Percentiles rank a stretch among this genome's conserved stretches.
phyloP scores from a whole-genome alignment of 1,140 invertebrate species.

The Drosophila jambulina region DNA sequence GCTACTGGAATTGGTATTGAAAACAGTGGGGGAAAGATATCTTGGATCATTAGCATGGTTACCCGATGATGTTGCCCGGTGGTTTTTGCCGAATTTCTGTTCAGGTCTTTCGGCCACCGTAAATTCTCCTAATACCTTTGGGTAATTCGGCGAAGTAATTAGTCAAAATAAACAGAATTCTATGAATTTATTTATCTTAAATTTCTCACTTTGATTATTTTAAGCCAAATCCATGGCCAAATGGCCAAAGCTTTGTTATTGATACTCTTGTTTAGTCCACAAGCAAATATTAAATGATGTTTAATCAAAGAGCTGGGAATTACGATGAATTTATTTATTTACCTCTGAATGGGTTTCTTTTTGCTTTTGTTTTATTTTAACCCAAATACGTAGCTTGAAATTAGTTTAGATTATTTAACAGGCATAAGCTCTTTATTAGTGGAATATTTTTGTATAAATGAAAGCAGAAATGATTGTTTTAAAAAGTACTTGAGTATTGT shows the following conservation, averaged over 20 bases:
- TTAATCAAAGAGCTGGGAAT: background rate
- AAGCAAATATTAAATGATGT: slow-evolving; percentile 4
- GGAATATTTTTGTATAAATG: background rate
- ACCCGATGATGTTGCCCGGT: slow-evolving; percentile 34
- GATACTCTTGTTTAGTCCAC: background rate
- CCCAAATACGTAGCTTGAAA: background rate
- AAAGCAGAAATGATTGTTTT: background rate
- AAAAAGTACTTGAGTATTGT: background rate
- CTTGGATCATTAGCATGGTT: slow-evolving; percentile 47
- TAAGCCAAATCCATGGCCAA: background rate
- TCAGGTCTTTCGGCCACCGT: background rate
- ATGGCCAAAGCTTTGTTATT: slow-evolving; percentile 1
- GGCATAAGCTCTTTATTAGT: background rate
- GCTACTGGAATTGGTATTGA: slow-evolving; percentile 48
- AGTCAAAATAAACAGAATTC: background rate
- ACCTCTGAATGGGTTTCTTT: background rate
- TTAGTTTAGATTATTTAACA: slow-evolving; percentile 1
- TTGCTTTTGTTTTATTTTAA: background rate
- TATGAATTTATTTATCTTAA: slow-evolving; percentile 3
- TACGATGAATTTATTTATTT: slow-evolving; percentile 10
- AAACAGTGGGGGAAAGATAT: slow-evolving; percentile 13
- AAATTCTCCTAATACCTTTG: background rate
- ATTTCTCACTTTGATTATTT: background rate
- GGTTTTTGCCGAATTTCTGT: slow-evolving; percentile 8
- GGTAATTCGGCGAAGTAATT: background rate